Evolutionary conservation across 2,113 vertebrate species (phyloP).

Genomic region (Colaptes auratus): DNA sequence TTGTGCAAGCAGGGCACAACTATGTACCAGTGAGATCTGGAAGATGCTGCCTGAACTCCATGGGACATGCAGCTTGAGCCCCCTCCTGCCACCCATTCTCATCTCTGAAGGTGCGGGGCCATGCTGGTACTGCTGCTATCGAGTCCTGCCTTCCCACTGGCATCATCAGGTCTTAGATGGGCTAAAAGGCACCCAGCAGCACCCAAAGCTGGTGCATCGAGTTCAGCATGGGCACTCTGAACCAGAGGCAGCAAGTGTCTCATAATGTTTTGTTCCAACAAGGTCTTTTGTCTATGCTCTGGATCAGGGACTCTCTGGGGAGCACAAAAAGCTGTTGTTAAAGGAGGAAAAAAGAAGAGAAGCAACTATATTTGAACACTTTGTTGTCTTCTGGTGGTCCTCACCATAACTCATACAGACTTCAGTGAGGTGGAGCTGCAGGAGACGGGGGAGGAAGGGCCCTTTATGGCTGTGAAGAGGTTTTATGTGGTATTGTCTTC

Average conservation of each 20-base stretch:
- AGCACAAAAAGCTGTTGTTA: background rate
- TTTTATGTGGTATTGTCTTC: background rate
- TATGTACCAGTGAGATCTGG: background rate
- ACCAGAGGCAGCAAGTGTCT: background rate
- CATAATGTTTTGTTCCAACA: background rate
- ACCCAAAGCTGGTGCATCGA: too few relatives aligned
- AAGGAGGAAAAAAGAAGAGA: background rate
- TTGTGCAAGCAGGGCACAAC: background rate
- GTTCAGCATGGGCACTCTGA: background rate
- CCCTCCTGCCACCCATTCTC: fast-evolving
- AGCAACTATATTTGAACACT: background rate
- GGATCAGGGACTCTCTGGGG: background rate
- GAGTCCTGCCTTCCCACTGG: background rate
- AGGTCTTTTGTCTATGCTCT: background rate
- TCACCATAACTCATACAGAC: background rate
- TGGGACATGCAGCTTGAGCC: background rate
- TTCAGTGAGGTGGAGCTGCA: background rate
- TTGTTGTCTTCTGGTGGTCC: background rate
- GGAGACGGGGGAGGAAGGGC: fast-evolving
- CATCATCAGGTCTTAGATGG: background rate
- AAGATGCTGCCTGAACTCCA: background rate
- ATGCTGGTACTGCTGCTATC: background rate
- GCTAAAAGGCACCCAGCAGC: background rate
- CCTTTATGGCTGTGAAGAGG: background rate
- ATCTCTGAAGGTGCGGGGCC: background rate